A percentile compares a stretch with the other conserved stretches of the same genome.
Conservation (phyloP, 2,797 vertebrate genomes). For the Sciurus carolinensis region DNA sequence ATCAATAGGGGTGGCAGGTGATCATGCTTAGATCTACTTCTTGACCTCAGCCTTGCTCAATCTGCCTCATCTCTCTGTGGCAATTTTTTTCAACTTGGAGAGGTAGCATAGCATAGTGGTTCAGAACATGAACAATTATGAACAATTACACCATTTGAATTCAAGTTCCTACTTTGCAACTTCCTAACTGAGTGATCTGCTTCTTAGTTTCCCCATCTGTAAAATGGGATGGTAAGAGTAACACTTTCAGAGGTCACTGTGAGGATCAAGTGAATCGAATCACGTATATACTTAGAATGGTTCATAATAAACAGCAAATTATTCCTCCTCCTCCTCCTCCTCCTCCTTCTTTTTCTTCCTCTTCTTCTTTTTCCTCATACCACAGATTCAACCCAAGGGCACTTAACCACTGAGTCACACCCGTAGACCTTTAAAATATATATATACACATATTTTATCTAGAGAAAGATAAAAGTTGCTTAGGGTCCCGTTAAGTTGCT, state of each 20-base stretch:
- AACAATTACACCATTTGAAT: not conserved
- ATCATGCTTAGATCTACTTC: not conserved
- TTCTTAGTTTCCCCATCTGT: slow-evolving; percentile 38
- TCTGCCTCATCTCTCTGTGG: not conserved
- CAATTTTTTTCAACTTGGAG: not conserved
- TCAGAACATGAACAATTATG: not conserved
- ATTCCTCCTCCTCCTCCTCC: too few species aligned
- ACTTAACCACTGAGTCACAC: too few species aligned
- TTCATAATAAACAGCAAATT: not conserved
- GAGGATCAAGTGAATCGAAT: slow-evolving; percentile 8
- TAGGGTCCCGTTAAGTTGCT: too few species aligned
- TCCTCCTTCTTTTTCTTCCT: too few species aligned
- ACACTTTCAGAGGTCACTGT: slow-evolving; percentile 22
- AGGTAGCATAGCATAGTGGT: not conserved
- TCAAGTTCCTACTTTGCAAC: not conserved
- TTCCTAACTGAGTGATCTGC: not conserved
- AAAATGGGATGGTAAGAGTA: not conserved
- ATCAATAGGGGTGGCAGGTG: not conserved
- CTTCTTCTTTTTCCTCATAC: too few species aligned
- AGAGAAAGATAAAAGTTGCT: too few species aligned
- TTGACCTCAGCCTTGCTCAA: not conserved
- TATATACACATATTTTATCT: too few species aligned
- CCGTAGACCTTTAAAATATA: too few species aligned
- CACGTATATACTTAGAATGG: not conserved
- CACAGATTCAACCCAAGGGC: too few species aligned